phyloP scores from a whole-genome alignment of 2,888 invertebrate genomes.

The Ennomos erosarius region DNA sequence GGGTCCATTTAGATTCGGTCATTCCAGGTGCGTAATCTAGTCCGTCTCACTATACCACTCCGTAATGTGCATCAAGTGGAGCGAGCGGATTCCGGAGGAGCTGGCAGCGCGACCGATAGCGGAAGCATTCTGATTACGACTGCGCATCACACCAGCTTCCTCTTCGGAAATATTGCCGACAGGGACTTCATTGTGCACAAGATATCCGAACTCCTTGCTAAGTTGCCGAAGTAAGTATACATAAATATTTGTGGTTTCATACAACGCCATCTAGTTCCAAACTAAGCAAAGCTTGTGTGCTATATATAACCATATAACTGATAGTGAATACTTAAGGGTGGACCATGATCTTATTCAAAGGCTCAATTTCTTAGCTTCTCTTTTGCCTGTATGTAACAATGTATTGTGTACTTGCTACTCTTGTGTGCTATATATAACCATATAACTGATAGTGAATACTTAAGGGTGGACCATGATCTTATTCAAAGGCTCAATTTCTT shows the following conservation, averaged over 20 bases:
- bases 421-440: too few relatives aligned
- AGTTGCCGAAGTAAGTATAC: constrained; percentile 81
- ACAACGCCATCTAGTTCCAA: too few relatives aligned
- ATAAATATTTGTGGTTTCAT: too few relatives aligned
- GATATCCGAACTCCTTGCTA: constrained; percentile 94
- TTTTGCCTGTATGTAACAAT: constrained; percentile 1
- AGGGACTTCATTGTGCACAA: constrained; percentile 95
- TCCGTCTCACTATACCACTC: constrained; percentile 95
- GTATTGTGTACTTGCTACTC: background rate
- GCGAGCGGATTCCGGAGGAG: constrained; percentile 89
- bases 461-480: too few relatives aligned
- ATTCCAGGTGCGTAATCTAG: constrained; percentile 89
- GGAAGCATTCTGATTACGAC: constrained; percentile 93
- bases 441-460: too few relatives aligned
- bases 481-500: too few relatives aligned
- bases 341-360: too few relatives aligned
- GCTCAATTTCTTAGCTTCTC: too few relatives aligned
- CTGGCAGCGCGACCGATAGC: constrained; percentile 85
- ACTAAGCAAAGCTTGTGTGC: too few relatives aligned
- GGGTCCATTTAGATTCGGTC: too few relatives aligned
- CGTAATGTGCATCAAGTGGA: constrained; percentile 93
- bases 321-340: too few relatives aligned
- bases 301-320: too few relatives aligned
- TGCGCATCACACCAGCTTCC: constrained; percentile 92
- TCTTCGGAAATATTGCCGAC: constrained; percentile 95